A percentile compares a stretch with the other conserved stretches of the same genome.
Evolutionary conservation across 2,797 vertebrate genomes (phyloP).

Genomic region (Mionectes olivaceus): DNA sequence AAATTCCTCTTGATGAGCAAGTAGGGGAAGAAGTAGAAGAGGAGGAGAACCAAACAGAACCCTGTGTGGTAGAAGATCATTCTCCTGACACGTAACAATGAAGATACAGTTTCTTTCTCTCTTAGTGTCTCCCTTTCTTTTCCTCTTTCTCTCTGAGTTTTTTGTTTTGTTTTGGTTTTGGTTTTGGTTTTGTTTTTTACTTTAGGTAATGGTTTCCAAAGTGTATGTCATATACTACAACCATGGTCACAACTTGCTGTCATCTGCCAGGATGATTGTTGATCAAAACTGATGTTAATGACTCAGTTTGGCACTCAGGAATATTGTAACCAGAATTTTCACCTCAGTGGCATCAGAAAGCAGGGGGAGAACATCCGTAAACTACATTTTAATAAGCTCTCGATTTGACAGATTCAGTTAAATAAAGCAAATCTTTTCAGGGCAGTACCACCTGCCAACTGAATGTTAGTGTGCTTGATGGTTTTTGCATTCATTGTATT

Average conservation of each 20-base stretch:
- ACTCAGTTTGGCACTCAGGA: slow-evolving; percentile 97
- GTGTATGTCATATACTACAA: slow-evolving; percentile 86
- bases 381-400: slow-evolving; percentile 54
- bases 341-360: slow-evolving; percentile 70
- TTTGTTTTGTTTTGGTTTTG: not conserved
- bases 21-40: slow-evolving; percentile 88
- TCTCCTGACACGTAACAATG: slow-evolving; percentile 89
- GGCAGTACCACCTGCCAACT: slow-evolving; percentile 43
- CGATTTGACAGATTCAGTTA: slow-evolving; percentile 42
- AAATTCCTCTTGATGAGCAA: slow-evolving; percentile 95
- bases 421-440: slow-evolving; percentile 63
- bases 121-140: not conserved
- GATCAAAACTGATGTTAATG: slow-evolving; percentile 86
- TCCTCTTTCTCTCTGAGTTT: not conserved
- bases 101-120: slow-evolving; percentile 66
- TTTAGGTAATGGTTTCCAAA: slow-evolving; percentile 83
- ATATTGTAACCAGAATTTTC: slow-evolving; percentile 86
- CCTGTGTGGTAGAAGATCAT: slow-evolving; percentile 80
- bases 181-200: not conserved
- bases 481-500: slow-evolving; percentile 54
- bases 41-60: slow-evolving; percentile 80
- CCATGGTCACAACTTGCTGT: slow-evolving; percentile 81
- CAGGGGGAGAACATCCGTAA: slow-evolving; percentile 39
- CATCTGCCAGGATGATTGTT: slow-evolving; percentile 83
- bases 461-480: not conserved